phyloP scores from a whole-genome alignment of 2,113 vertebrate genomes.

The Hippocampus barbouri region DNA sequence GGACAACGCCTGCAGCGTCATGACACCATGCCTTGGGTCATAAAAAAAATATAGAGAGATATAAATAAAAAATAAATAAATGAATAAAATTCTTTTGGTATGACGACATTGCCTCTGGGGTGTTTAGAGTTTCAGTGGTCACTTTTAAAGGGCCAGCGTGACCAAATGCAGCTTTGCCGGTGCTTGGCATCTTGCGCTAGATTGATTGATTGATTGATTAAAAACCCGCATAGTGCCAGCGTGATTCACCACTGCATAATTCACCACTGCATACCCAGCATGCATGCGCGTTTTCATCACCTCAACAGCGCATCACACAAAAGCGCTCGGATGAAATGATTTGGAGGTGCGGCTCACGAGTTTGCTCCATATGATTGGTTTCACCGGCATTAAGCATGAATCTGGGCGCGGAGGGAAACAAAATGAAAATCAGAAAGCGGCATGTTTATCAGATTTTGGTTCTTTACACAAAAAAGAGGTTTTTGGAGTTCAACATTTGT shows the following conservation, averaged over 20 bases:
- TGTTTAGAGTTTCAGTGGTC: constrained; percentile 46
- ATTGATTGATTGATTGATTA: constrained; percentile 17
- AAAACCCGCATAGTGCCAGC: constrained; percentile 25
- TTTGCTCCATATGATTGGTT: too few species aligned
- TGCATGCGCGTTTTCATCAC: constrained; percentile 23
- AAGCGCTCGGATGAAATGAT: neutral
- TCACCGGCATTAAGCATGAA: too few species aligned
- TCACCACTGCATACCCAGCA: constrained; percentile 37
- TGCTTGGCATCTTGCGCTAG: constrained; percentile 43
- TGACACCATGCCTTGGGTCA: constrained; percentile 81
- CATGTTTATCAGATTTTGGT: too few species aligned
- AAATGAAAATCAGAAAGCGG: too few species aligned
- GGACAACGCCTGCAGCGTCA: constrained; percentile 92
- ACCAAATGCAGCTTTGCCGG: constrained; percentile 48
- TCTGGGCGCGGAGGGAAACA: too few species aligned
- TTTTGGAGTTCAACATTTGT: too few species aligned
- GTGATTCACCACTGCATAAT: constrained; percentile 26
- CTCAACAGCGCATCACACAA: neutral
- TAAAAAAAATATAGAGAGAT: too few species aligned
- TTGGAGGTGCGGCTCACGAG: neutral
- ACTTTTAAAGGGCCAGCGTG: constrained; percentile 56
- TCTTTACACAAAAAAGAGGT: too few species aligned
- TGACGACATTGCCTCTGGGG: constrained; percentile 47
- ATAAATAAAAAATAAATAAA: constrained; percentile 8
- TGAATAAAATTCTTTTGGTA: constrained; percentile 42